Evolutionary conservation across 2,113 vertebrate species (phyloP).

Genomic region (Numida meleagris): DNA sequence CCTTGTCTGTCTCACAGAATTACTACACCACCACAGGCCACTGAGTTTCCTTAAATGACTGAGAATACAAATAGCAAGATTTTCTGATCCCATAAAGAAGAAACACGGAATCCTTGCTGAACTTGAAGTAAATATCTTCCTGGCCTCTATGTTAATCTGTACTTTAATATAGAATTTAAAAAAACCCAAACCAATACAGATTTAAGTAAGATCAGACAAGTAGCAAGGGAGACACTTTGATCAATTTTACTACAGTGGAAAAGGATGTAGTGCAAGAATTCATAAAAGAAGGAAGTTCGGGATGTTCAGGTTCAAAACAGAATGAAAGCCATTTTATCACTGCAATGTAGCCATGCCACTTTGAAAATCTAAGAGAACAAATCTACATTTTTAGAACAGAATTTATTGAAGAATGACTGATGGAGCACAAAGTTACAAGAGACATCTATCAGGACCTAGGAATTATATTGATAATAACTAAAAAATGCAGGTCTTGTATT

Average conservation of each 20-base stretch:
- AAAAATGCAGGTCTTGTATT: neutral
- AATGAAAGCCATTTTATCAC: neutral
- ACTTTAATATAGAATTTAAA: neutral
- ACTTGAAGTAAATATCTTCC: neutral
- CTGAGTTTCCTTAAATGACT: neutral
- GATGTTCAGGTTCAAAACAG: fast-evolving
- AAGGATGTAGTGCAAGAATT: neutral
- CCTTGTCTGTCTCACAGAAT: neutral
- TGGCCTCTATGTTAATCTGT: neutral
- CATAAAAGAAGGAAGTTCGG: neutral
- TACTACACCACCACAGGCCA: neutral
- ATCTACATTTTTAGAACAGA: neutral
- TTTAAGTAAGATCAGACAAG: neutral
- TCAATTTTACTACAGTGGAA: neutral
- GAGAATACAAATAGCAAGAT: neutral
- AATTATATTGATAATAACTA: neutral
- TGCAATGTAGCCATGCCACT: neutral
- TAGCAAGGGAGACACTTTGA: neutral
- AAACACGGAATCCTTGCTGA: neutral
- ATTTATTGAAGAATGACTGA: neutral
- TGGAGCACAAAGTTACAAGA: neutral
- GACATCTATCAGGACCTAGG: neutral
- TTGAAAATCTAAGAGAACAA: neutral
- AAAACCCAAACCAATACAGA: neutral
- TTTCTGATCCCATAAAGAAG: neutral